Conservation (phyloP, 2,888 invertebrate genomes). For the Ennomos fuscantarius region DNA sequence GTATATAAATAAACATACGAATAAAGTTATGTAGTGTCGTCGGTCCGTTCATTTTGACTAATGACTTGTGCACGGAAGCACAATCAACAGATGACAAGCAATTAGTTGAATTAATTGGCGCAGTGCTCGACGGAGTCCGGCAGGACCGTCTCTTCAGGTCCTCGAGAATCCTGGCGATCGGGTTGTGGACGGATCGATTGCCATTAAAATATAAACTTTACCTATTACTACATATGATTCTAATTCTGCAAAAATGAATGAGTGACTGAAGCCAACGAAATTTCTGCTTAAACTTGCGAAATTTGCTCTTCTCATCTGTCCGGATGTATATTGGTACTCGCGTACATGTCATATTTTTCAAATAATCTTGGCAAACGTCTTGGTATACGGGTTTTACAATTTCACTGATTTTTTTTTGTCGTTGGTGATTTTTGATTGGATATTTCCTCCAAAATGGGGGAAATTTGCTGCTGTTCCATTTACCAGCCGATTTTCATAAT, state of each 20-base stretch:
- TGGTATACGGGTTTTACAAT: too few relatives aligned
- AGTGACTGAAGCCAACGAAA: too few relatives aligned
- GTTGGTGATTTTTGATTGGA: too few relatives aligned
- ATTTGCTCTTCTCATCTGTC: too few relatives aligned
- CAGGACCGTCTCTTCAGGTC: constrained; percentile 25
- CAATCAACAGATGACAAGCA: constrained; percentile 78
- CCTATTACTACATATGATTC: neutral
- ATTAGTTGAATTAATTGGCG: constrained; percentile 76
- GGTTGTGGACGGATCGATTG: constrained; percentile 1
- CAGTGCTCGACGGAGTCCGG: constrained; percentile 36
- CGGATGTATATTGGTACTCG: too few relatives aligned
- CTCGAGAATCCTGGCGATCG: constrained; percentile 4
- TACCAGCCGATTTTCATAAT: too few relatives aligned
- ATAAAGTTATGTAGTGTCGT: neutral
- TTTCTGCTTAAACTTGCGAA: too few relatives aligned
- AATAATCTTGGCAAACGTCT: too few relatives aligned
- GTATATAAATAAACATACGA: neutral
- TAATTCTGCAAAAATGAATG: neutral
- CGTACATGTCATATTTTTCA: too few relatives aligned
- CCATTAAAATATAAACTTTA: neutral
- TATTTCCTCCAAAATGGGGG: too few relatives aligned
- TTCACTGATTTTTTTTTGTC: too few relatives aligned
- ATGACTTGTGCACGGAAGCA: constrained; percentile 64
- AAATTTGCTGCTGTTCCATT: too few relatives aligned
- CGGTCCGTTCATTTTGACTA: constrained; percentile 62